Base-by-base conservation (phyloP, 2,113 vertebrate genomes). In the Pyxicephalus adspersus region DNA sequence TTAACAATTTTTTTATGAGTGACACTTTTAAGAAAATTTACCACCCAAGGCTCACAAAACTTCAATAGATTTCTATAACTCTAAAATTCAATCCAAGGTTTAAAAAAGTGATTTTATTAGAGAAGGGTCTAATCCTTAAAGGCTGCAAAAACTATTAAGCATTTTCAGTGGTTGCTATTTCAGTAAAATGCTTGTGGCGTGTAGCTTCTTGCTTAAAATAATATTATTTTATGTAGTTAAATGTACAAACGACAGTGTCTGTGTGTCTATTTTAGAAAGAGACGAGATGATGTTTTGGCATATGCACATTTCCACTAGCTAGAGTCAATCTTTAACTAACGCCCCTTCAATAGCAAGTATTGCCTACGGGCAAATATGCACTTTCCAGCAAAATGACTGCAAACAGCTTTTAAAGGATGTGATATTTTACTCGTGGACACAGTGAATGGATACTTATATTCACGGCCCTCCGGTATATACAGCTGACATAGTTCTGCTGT, bases 141-240 rank as follows among this genome's bases (percentile, higher is more conserved):
- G 77, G 77, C 77, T 79, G 77, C 77, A 58, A 68, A 78, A 79
- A 79, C 77, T 68, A 79, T 79, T 79, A 79, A 60, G 54, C 20
- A 58, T 60, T 38, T 79, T 79, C 64, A 57, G 52, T 38, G 77
- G 52, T 34, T 68, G 65, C 77, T 58, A 29, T 68, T 79, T 79
- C 77, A 68, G 64, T 79, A 60, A 79, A 79, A 68, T 68, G 54
- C 65, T 79, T 68, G 52, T 60, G 77, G 77, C 64, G 51, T 68
- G 64, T 45, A 79, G 77, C 77, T 79, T 68, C 55, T 60, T 54
- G 68, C 78, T 80, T 80, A 61, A 72, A 80, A 72, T 80, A 80
- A 71, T 71, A 80, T 64, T 80, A 72, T 72, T 72, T 80, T 64
- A 72, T 29, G n/a, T 9, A n/a, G 67, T 45, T 72, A 72, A 72